These are phyloP conservation scores for Caenorhabditis sp. DNA, from an alignment of 2,888 invertebrate genomes.

Conservation along the genomic window DNA sequence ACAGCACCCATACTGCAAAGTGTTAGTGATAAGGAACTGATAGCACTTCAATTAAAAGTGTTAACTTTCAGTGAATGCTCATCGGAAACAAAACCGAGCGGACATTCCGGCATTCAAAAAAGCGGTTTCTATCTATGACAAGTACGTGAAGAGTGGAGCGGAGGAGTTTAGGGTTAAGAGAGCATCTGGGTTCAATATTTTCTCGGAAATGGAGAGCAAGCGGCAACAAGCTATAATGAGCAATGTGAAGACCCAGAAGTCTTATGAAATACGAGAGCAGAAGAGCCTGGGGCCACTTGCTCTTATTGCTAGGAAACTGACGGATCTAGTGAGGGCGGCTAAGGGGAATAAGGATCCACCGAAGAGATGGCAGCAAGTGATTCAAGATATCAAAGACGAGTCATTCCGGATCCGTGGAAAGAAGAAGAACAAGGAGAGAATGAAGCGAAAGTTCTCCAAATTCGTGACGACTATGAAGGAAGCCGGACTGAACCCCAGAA, in stretches of 20 bases:
- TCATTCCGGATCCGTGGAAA: constrained; percentile 63
- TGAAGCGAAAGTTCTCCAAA: constrained; percentile 68
- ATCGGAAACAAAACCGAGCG: constrained; percentile 25
- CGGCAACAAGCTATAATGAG: constrained; percentile 15
- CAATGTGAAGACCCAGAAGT: constrained; percentile 36
- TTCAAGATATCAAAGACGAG: constrained; percentile 67
- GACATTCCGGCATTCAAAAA: background rate
- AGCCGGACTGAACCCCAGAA: constrained; percentile 57
- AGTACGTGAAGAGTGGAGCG: constrained; percentile 36
- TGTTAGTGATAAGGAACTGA: constrained; percentile 18
- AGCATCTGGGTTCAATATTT: constrained; percentile 29
- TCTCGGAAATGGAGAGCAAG: constrained; percentile 46
- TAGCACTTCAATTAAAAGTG: background rate
- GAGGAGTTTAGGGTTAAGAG: constrained; percentile 54
- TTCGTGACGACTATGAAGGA: constrained; percentile 59
- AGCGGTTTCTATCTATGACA: constrained; percentile 15
- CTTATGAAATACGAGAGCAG: constrained; percentile 29
- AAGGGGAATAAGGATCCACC: constrained; percentile 68
- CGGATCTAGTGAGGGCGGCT: constrained; percentile 64
- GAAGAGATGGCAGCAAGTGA: constrained; percentile 68
- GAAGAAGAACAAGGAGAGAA: constrained; percentile 64
- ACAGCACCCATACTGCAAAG: constrained; percentile 28
- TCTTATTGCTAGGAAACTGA: constrained; percentile 70
- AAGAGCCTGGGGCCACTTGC: constrained; percentile 65
- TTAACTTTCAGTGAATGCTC: constrained; percentile 35